Evolutionary conservation across 2,888 invertebrate species (phyloP).

Genomic region (Horisme vitalbata): DNA sequence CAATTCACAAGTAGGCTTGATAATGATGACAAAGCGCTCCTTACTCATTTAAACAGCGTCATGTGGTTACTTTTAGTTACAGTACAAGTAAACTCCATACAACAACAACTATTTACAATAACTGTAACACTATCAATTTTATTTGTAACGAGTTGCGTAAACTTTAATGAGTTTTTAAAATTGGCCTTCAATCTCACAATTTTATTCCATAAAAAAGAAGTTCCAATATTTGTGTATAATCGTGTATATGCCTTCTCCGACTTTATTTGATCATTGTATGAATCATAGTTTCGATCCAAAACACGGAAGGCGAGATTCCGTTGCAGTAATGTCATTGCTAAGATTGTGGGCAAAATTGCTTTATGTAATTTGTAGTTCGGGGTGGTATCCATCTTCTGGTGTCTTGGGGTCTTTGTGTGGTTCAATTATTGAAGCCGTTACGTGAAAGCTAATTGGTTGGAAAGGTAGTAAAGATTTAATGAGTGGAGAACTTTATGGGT

Average conservation of each 20-base stretch:
- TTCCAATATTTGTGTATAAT: too few relatives aligned
- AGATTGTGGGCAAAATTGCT: slow-evolving; percentile 75
- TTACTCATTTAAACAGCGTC: too few relatives aligned
- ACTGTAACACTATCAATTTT: too few relatives aligned
- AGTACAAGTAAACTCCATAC: too few relatives aligned
- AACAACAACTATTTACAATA: too few relatives aligned
- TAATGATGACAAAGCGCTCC: too few relatives aligned
- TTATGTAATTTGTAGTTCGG: slow-evolving; percentile 69
- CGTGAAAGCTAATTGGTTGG: slow-evolving; percentile 42
- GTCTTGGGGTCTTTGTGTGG: slow-evolving; percentile 47
- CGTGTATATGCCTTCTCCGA: slow-evolving; percentile 14
- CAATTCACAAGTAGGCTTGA: too few relatives aligned
- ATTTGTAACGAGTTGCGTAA: too few relatives aligned
- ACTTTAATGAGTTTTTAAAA: too few relatives aligned
- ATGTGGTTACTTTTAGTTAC: too few relatives aligned
- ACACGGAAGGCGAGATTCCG: slow-evolving; percentile 62
- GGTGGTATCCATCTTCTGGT: slow-evolving; percentile 60
- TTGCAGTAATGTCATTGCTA: slow-evolving; percentile 70
- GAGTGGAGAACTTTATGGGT: slow-evolving; percentile 11
- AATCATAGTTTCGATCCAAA: slow-evolving; percentile 51
- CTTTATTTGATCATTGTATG: slow-evolving; percentile 36
- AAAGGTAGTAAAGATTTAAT: slow-evolving; percentile 30
- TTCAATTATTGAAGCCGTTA: slow-evolving; percentile 46
- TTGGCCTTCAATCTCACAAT: too few relatives aligned
- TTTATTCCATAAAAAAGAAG: too few relatives aligned